Base-by-base conservation (phyloP, 2,113 vertebrate species). In the Hydrolagus affinis region DNA sequence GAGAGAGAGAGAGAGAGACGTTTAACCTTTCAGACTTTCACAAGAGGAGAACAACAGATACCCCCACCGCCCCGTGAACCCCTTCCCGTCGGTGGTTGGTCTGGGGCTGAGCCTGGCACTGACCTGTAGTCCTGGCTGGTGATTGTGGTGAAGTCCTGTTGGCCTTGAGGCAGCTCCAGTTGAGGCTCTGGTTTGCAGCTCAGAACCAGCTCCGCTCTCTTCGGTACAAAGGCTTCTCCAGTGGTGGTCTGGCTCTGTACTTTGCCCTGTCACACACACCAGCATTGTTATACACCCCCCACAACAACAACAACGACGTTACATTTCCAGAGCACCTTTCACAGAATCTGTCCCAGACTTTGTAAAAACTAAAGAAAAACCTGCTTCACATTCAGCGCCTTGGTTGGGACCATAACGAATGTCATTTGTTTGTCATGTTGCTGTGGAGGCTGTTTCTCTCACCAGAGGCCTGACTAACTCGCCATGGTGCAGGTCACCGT, bases 121-220 rank as follows among this genome's bases (percentile, higher is more conserved):
- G 17, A 89, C 89, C 86, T 90, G 89, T 85, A 74, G 15, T 62
- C 72, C 60, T 89, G 86, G 56, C 28, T 85, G 32, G 76, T 64
- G 32, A 87, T 85, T 30, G 88, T 85, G 73, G 85, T 85, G 57
- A 86, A 87, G 9, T 59, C 69, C 7, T 85, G 74, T 28, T 88
- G 70, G 66, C 87, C 86, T 11, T 87, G 19, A 15, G 10, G 28
- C 17, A 83, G 60, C 4, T 85, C 23, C 62, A 8, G 30, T 7
- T 85, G 87, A 60, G 30, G 70, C n/a, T 88, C 75, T 28, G 89
- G 85, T n/a, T 87, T 87, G 57, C 12, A 88, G 62, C 85, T 87
- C 17, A 60, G 87, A 85, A 88, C 66, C 85, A 73, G 87, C 70
- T 89, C 86, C 23, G 86, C 76, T 85, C 78, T 86, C 72, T 88